Percentiles rank a stretch among this genome's conserved stretches.
Conservation (phyloP, 2,113 vertebrate species). For the Anarrhichthys ocellatus region DNA sequence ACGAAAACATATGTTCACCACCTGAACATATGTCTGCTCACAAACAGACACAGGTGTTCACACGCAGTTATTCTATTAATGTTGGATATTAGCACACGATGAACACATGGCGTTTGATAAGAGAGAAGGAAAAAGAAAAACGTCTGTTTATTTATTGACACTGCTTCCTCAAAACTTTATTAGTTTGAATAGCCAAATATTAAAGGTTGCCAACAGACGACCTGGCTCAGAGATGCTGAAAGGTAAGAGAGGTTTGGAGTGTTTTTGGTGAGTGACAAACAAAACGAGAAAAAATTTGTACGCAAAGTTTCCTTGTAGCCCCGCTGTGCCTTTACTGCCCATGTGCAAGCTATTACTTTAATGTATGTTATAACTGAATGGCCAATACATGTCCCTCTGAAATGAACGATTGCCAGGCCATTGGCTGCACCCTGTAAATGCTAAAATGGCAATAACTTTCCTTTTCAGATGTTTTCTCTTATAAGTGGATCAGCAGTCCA, state of each 20-base stretch:
- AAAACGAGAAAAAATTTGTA: slow-evolving; percentile 21
- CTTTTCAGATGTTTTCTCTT: slow-evolving; percentile 41
- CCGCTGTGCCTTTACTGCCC: slow-evolving; percentile 15
- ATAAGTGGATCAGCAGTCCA: neutral
- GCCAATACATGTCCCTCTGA: neutral
- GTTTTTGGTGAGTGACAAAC: slow-evolving; percentile 6
- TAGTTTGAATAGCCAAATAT: slow-evolving; percentile 29
- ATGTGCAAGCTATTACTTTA: slow-evolving; percentile 50
- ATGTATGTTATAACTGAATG: slow-evolving; percentile 15
- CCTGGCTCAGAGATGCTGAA: slow-evolving; percentile 5
- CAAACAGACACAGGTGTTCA: slow-evolving; percentile 17
- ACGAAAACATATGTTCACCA: neutral
- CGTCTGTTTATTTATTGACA: neutral
- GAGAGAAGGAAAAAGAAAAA: neutral
- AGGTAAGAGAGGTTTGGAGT: neutral
- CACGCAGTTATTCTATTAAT: neutral
- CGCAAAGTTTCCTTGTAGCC: slow-evolving; percentile 9
- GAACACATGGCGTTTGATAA: neutral
- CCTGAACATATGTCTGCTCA: neutral
- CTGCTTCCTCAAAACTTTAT: slow-evolving; percentile 21
- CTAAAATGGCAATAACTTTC: slow-evolving; percentile 27
- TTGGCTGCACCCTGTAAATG: slow-evolving; percentile 43
- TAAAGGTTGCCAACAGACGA: slow-evolving; percentile 16
- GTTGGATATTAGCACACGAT: neutral
- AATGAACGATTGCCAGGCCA: slow-evolving; percentile 17